Conservation (phyloP, 2,797 vertebrate species). For the Sebastes melanostomus region DNA sequence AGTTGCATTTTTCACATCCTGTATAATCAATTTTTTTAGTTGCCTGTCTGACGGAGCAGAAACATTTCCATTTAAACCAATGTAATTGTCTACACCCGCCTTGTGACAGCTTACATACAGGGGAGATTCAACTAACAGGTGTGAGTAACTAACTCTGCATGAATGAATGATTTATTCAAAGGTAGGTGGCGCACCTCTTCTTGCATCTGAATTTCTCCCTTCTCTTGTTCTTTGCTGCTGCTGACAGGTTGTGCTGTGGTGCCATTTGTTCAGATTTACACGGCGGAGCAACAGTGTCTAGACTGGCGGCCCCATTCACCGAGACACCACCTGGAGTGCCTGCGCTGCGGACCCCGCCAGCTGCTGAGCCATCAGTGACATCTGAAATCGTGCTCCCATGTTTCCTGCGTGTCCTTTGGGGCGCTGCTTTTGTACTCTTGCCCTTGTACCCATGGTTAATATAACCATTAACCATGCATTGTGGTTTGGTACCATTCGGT, state of each 20-base stretch:
- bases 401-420: not conserved
- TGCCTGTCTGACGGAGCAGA: not conserved
- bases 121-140: not conserved
- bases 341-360: not conserved
- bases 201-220: not conserved
- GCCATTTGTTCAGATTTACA: not conserved
- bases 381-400: not conserved
- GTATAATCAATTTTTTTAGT: not conserved
- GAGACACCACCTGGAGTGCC: not conserved
- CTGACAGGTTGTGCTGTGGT: not conserved
- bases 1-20: not conserved
- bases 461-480: conserved; percentile 23
- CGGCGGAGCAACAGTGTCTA: not conserved
- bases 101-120: not conserved
- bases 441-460: conserved; percentile 9
- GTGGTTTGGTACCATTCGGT: not conserved
- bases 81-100: not conserved
- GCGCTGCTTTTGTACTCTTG: not conserved
- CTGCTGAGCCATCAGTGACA: not conserved
- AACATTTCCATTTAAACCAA: not conserved
- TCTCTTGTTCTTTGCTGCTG: conserved; percentile 12
- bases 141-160: not conserved
- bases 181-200: conserved; percentile 27
- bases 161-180: not conserved
- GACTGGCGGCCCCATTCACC: not conserved